Evolutionary conservation across 2,113 vertebrate genomes (phyloP).

Genomic region (Xenopus borealis): DNA sequence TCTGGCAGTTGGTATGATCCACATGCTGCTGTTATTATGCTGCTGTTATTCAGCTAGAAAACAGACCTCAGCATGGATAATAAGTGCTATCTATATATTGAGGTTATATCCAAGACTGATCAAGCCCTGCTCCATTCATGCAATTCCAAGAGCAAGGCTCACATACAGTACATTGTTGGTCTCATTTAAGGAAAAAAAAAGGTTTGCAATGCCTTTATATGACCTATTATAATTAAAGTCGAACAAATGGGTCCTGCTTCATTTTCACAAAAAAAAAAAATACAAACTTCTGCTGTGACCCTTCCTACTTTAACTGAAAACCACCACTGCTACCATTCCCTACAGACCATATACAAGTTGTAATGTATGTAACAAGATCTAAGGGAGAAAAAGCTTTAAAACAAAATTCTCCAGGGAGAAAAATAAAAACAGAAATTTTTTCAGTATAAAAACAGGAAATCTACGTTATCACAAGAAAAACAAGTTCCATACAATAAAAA

Average conservation of each 20-base stretch:
- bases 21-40: slow-evolving; percentile 44
- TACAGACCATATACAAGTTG: slow-evolving; percentile 8
- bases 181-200: slow-evolving; percentile 34
- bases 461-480: slow-evolving; percentile 16
- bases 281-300: neutral
- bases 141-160: slow-evolving; percentile 40
- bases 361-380: slow-evolving; percentile 22
- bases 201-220: slow-evolving; percentile 14
- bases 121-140: slow-evolving; percentile 39
- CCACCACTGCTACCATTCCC: slow-evolving; percentile 1
- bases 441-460: slow-evolving; percentile 16
- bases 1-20: slow-evolving; percentile 29
- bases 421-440: neutral
- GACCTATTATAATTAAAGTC: slow-evolving; percentile 7
- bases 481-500: slow-evolving; percentile 21
- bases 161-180: slow-evolving; percentile 43
- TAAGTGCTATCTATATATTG: slow-evolving; percentile 42
- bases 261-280: neutral
- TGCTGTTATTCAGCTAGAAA: slow-evolving; percentile 37
- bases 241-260: neutral
- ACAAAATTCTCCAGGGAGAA: neutral
- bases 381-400: neutral
- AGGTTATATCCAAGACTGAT: slow-evolving; percentile 44
- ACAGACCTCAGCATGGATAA: slow-evolving; percentile 39
- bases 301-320: neutral